Conservation (phyloP, 2,797 vertebrate genomes). For the Rhynchotus rufescens region DNA sequence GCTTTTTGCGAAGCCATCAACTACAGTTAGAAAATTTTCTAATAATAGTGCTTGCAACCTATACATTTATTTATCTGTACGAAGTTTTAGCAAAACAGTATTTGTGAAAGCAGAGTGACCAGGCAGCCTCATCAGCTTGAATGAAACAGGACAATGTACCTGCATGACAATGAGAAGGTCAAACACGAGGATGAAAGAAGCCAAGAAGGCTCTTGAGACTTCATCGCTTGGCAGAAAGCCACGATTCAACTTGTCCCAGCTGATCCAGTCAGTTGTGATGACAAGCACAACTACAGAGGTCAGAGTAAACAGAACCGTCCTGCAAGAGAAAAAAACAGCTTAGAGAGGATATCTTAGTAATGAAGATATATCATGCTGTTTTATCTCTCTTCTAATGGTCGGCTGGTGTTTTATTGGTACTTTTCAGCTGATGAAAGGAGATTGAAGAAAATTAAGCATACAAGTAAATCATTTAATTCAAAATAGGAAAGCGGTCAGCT, state of each 20-base stretch:
- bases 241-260: constrained; percentile 97
- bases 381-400: neutral
- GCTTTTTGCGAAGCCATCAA: constrained; percentile 7
- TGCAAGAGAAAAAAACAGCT: constrained; percentile 69
- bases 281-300: constrained; percentile 95
- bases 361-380: neutral
- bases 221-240: constrained; percentile 98
- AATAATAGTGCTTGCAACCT: neutral
- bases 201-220: constrained; percentile 96
- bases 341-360: neutral
- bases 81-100: neutral
- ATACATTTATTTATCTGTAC: neutral
- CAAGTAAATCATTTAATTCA: neutral
- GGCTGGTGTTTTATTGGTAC: neutral
- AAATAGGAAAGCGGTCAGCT: neutral
- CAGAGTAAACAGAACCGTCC: constrained; percentile 93
- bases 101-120: neutral
- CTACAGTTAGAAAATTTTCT: neutral
- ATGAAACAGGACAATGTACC: constrained; percentile 79
- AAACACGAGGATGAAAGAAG: constrained; percentile 98
- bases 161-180: constrained; percentile 99
- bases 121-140: neutral
- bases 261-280: constrained; percentile 99
- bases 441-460: neutral
- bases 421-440: neutral